phyloP scores from a whole-genome alignment of 2,888 invertebrate species.

The Sarcophaga rosellei region DNA sequence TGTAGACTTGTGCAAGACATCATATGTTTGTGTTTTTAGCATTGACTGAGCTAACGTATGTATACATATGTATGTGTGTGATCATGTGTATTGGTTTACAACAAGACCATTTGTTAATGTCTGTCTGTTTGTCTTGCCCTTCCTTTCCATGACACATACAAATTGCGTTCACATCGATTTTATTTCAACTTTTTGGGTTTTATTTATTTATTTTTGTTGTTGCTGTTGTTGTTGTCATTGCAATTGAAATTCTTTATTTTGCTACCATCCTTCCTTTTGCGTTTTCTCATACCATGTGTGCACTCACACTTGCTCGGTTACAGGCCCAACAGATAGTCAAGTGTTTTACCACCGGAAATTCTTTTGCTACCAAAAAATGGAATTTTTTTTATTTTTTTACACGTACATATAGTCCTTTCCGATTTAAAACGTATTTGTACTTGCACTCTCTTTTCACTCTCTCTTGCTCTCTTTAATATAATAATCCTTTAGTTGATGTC shows the following conservation, averaged over 20 bases:
- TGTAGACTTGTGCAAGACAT: background rate
- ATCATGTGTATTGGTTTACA: background rate
- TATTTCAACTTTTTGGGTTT: background rate
- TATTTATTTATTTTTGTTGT: background rate
- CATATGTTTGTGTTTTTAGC: background rate
- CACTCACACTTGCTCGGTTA: no score
- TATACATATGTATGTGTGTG: background rate
- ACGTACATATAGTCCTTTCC: no score
- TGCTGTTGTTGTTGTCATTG: background rate
- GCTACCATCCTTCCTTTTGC: background rate
- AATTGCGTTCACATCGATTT: constrained; percentile 39
- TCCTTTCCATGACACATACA: constrained; percentile 3
- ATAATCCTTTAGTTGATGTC: background rate
- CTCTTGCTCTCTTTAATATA: no score
- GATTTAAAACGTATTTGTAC: no score
- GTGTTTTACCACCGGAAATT: background rate
- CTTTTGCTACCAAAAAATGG: background rate
- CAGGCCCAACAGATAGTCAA: background rate
- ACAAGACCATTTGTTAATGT: background rate
- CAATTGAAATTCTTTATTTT: background rate
- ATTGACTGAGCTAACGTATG: background rate
- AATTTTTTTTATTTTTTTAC: background rate
- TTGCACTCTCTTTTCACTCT: no score
- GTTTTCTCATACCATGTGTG: background rate
- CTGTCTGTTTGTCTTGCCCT: background rate